Base-by-base conservation (phyloP, 2,113 vertebrate genomes). In the Vidua macroura region DNA sequence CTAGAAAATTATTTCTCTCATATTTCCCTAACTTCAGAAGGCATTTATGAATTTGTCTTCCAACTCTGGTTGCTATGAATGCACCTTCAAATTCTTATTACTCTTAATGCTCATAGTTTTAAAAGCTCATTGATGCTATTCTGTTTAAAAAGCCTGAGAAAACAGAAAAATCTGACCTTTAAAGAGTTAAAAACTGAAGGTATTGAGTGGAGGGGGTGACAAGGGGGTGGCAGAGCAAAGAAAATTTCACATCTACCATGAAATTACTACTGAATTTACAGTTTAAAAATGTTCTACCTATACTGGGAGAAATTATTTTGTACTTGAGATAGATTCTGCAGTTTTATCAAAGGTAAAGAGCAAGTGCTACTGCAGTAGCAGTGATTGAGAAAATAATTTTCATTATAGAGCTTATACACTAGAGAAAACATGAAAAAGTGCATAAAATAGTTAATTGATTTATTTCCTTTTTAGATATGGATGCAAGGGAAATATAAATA, bases 321-420 rank as follows among this genome's bases (percentile, higher is more conserved):
- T 82, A 94, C 33, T 48, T 76, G 33, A 79, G 27, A 15, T 44
- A 84, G 92, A 76, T 86, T 72, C 67, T 86, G 49, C 25, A 63
- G 56, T 92, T 94, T 92, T 91, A 56, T 79, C 4, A 10, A 92
- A 86, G 55, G 22, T 86, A 58, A 83, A 96, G 95, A 64, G 67
- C 22, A 93, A 83, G 74, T 76, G 73, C 56, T 83, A 73, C 24
- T 87, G 19, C 27, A 84, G 17, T 48, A 92, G 56, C 46, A 89
- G 53, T 90, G 88, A 96, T 28, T 92, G 62, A 89, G 59, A 82
- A 91, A 94, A 94, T 79, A 0, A 83, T 86, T 94, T 95, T 91
- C 63, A 91, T 64, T 68, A 52, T 25, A 66, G 9, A 77, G 23
- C 49, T 62, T 76, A 51, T 39, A 66, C 62, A 56, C 18, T 21